Base-by-base conservation (phyloP, 2,113 vertebrate genomes). In the Calidris pugnax region DNA sequence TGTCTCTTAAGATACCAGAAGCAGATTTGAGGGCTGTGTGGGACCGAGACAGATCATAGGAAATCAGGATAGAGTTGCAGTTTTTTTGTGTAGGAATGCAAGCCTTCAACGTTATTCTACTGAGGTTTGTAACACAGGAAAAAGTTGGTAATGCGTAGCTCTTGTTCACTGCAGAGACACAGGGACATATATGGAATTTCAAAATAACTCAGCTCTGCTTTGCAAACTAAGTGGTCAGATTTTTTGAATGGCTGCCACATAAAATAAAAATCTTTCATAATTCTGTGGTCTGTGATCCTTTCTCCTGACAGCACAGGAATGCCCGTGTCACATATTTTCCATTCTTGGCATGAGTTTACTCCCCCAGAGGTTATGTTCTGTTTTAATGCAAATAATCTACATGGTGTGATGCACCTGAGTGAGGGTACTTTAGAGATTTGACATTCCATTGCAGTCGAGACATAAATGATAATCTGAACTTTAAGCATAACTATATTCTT, bases 201-300 rank as follows among this genome's bases (percentile, higher is more conserved):
- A 51, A 67, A 91, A 27, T 55, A 73, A 57, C 73, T 83, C 33
- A 41, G 20, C 41, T 67, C 9, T 4, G 19, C 68, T 92, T 92
- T 89, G 51, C 27, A 84, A 87, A 77, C 24, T 24, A 67, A 53
- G 60, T 1, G 2, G 67, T 59, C 35, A 74, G 22, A n/a, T 50
- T 82, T 85, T 76, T 94, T 22, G 56, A 94, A 89, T 10, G 20
- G 14, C 7, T 95, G 32, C 73, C 53, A 32, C 9, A 75, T 59
- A 90, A 95, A 92, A 77, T 47, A 56, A 60, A 94, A 93, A 48
- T 72, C 30, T 87, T 87, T 87, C 47, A 21, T 16, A 93, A 87
- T 79, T 62, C 87, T 92, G 57, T 55, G 80, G 76, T 78, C 48
- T 91, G 43, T 87, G 56, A 64, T 92, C 33, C 32, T 92, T 92